phyloP scores from a whole-genome alignment of 2,888 invertebrate genomes.

The Autographa gamma region DNA sequence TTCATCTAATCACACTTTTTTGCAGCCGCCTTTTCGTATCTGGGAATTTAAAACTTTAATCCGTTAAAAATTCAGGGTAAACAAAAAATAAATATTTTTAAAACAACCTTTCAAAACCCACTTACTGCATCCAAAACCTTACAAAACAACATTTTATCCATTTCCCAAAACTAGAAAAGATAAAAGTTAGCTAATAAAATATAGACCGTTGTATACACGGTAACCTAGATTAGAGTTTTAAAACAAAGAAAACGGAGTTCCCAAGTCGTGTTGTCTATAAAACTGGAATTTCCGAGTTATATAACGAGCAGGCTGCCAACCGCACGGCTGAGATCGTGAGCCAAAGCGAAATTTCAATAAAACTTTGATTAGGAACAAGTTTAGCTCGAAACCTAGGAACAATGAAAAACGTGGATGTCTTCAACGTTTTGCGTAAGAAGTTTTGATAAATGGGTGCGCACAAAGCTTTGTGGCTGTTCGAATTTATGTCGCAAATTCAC shows the following conservation, averaged over 20 bases:
- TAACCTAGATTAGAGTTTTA: constrained; percentile 47
- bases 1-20: no score
- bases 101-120: not conserved
- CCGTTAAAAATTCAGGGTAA: not conserved
- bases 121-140: not conserved
- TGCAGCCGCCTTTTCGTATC: no score
- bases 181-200: constrained; percentile 33
- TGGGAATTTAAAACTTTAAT: no score
- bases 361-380: constrained; percentile 55
- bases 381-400: constrained; percentile 23
- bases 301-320: constrained; percentile 38
- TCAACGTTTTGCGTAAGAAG: constrained; percentile 24
- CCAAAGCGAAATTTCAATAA: constrained; percentile 52
- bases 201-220: constrained; percentile 9
- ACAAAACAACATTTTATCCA: not conserved
- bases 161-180: constrained; percentile 3
- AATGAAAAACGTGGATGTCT: constrained; percentile 48
- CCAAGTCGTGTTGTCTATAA: constrained; percentile 43
- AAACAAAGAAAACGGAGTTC: constrained; percentile 43
- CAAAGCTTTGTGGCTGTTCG: constrained; percentile 16
- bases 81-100: not conserved
- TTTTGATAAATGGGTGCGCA: constrained; percentile 9
- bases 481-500: constrained; percentile 10
- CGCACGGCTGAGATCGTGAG: constrained; percentile 36
- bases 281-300: constrained; percentile 40